These are phyloP conservation scores for Pongo pygmaeus DNA, from an alignment of 2,113 vertebrate species.

Conservation along the genomic window DNA sequence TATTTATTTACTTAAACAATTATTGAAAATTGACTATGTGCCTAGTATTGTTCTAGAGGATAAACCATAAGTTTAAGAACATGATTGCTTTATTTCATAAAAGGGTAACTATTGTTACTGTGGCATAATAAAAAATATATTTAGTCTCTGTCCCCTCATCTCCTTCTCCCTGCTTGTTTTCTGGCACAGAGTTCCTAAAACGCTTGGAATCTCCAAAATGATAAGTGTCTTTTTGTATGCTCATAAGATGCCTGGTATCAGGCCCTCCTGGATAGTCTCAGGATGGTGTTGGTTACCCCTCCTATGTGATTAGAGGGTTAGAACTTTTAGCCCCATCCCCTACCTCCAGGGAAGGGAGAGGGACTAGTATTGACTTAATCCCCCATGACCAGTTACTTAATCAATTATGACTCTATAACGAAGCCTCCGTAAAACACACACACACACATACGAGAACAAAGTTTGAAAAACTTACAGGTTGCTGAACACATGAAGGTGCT, in stretches of 20 bases:
- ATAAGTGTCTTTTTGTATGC: background rate
- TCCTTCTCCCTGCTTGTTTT: background rate
- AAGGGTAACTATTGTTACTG: background rate
- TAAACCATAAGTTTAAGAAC: background rate
- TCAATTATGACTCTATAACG: background rate
- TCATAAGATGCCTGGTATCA: background rate
- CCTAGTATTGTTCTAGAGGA: background rate
- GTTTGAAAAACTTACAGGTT: too few species aligned
- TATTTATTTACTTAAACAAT: background rate
- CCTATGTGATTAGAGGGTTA: background rate
- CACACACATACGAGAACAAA: too few species aligned
- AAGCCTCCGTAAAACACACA: background rate
- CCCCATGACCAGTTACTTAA: background rate
- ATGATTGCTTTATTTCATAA: background rate
- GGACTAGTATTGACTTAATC: background rate
- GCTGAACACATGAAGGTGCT: background rate
- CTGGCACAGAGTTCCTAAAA: background rate
- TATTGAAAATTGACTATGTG: background rate
- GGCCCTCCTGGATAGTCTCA: background rate
- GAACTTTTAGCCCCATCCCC: background rate
- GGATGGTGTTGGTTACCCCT: background rate
- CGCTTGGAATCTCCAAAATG: background rate
- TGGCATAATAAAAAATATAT: background rate
- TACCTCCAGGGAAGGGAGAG: background rate
- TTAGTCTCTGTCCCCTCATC: background rate